Percentiles rank a stretch among this genome's conserved stretches.
Evolutionary conservation across 92 coral and sea anemone species (phyloP).

Genomic region (Umimayanthus chanpuru): DNA sequence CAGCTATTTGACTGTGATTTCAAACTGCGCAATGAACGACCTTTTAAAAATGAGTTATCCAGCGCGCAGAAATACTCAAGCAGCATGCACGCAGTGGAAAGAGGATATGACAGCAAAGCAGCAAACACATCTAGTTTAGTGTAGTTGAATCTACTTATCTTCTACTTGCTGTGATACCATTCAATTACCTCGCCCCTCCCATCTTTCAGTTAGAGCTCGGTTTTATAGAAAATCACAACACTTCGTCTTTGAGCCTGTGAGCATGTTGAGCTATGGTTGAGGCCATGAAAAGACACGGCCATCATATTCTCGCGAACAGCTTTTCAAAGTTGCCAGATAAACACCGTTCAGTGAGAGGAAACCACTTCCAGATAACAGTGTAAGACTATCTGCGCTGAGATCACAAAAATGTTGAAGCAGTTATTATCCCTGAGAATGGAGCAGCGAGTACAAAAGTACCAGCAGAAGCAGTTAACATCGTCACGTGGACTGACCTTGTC

Average conservation of each 20-base stretch:
- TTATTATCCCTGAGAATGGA: background rate
- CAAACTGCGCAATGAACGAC: background rate
- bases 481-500: background rate
- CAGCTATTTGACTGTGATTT: background rate
- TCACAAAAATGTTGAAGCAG: conserved; percentile 4
- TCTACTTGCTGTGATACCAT: background rate
- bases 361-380: background rate
- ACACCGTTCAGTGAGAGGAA: background rate
- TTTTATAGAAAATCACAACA: no score
- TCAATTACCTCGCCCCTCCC: background rate
- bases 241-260: background rate
- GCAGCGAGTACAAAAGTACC: background rate
- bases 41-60: background rate
- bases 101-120: background rate
- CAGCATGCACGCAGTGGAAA: background rate
- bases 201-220: background rate
- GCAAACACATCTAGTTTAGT: background rate
- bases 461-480: background rate
- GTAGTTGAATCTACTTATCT: background rate
- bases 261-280: background rate
- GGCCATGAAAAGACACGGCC: background rate
- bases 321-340: background rate
- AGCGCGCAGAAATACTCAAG: background rate
- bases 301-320: background rate
- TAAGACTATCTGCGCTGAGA: background rate